Base-by-base conservation (phyloP, 2,888 invertebrate species). In the Pheosia gnoma region DNA sequence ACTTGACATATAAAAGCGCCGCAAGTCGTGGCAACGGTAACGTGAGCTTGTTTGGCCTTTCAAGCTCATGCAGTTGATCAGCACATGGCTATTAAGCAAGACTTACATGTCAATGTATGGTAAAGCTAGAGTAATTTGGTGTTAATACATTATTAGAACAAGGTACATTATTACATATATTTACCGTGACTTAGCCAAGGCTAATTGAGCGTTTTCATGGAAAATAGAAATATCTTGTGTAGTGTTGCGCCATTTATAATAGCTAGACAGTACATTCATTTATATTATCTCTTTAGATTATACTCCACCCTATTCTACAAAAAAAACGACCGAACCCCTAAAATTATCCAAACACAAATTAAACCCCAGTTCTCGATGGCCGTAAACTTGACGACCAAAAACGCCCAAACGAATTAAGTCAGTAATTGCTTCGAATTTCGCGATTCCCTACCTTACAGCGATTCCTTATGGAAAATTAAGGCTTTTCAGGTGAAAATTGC, bases 391-490 rank as follows among this genome's bases (percentile, higher is more conserved):
- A 13, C 39, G 39, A n/a, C 63, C 63, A 60, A 71, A 63, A 71
- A 66, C 66, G 57, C 59, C 69, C 66, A 67, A 66, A 58, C 61
- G 66, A 73, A 71, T 71, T 71, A 66, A 63, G 57, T 61, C 53
- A 37, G 63, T 73, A 73, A 74, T 71, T 71, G 78, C 75, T 82
- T 72, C 71, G 74, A 79, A 77, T 66, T 72, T 75, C 67, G 63
- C 58, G 55, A 64, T 58, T 60, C 60, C 57, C 47, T 62, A 25
- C 73, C 70, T 69, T 79, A 78, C 70, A 65, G 76, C 72, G 75
- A 75, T 82, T 81, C 81, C 81, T 85, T 82, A 83, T 81, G 82
- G 82, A 85, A 88, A 87, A 87, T 88, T 86, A 87, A 82, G 74
- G 82, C 84, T 80, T 85, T 87, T 86, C 85, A 88, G 77, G 79